phyloP scores from a whole-genome alignment of 1,140 invertebrate genomes.

The Probaryconus sp. region DNA sequence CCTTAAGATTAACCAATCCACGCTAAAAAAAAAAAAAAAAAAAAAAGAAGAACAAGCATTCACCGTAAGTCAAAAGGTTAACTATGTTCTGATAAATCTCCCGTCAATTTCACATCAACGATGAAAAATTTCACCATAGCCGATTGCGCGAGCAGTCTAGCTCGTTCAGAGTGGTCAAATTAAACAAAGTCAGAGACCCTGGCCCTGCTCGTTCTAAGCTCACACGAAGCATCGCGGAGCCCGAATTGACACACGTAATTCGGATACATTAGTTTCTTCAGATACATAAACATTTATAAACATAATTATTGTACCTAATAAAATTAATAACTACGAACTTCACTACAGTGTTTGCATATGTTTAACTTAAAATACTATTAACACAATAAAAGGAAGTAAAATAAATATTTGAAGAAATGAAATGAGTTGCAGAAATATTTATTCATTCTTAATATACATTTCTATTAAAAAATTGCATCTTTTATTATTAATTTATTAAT shows the following conservation, averaged over 20 bases:
- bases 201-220: constrained; percentile 41
- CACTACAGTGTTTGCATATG: too few relatives aligned
- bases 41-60: constrained; percentile 13
- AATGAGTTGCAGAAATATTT: too few relatives aligned
- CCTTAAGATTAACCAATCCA: constrained; percentile 1
- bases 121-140: constrained; percentile 36
- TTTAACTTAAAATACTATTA: too few relatives aligned
- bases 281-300: too few relatives aligned
- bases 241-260: constrained; percentile 28
- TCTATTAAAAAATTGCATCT: too few relatives aligned
- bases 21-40: constrained; percentile 3
- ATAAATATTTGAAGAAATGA: too few relatives aligned
- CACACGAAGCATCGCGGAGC: constrained; percentile 34
- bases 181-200: constrained; percentile 41
- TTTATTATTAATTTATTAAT: too few relatives aligned
- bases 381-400: too few relatives aligned
- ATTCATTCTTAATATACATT: too few relatives aligned
- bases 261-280: too few relatives aligned
- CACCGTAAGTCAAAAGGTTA: not conserved
- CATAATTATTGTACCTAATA: too few relatives aligned
- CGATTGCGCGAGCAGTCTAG: constrained; percentile 42
- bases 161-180: constrained; percentile 31
- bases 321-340: too few relatives aligned
- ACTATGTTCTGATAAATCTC: constrained; percentile 15
- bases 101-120: constrained; percentile 24